A percentile compares a stretch with the other conserved stretches of the same genome.
phyloP scores from a whole-genome alignment of 2,113 vertebrate species.

The Puma concolor region DNA sequence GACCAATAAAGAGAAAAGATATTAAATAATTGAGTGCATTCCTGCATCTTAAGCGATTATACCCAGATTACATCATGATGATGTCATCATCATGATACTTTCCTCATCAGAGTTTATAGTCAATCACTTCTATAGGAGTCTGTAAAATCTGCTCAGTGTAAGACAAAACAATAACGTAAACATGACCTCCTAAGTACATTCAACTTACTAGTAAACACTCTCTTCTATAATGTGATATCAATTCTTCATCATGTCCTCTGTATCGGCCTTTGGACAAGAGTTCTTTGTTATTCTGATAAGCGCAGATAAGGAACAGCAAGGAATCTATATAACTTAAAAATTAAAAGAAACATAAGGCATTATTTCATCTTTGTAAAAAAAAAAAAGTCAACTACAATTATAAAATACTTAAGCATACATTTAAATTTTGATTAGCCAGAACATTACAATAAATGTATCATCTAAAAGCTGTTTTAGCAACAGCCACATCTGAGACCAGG shows the following conservation, averaged over 20 bases:
- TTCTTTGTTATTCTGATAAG: slow-evolving; percentile 98
- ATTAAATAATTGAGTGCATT: neutral
- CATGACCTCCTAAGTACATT: neutral
- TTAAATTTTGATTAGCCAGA: neutral
- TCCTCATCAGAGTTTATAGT: neutral
- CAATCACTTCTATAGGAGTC: neutral
- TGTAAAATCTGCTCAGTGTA: neutral
- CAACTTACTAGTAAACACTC: slow-evolving; percentile 97
- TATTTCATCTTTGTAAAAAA: slow-evolving; percentile 43
- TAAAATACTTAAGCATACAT: neutral
- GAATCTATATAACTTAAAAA: slow-evolving; percentile 94
- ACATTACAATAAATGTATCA: neutral
- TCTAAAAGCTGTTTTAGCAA: neutral
- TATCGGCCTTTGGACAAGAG: slow-evolving; percentile 94
- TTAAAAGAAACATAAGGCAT: slow-evolving; percentile 60
- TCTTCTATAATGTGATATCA: slow-evolving; percentile 94
- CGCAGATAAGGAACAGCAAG: slow-evolving; percentile 95
- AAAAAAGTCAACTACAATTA: neutral
- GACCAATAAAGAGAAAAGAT: neutral
- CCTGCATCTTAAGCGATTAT: neutral
- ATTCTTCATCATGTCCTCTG: slow-evolving; percentile 93
- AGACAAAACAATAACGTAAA: neutral
- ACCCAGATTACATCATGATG: neutral
- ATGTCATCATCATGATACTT: neutral
- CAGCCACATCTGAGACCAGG: neutral